phyloP scores from a whole-genome alignment of 1,140 invertebrate genomes.

The Dinothrombium tinctorium region DNA sequence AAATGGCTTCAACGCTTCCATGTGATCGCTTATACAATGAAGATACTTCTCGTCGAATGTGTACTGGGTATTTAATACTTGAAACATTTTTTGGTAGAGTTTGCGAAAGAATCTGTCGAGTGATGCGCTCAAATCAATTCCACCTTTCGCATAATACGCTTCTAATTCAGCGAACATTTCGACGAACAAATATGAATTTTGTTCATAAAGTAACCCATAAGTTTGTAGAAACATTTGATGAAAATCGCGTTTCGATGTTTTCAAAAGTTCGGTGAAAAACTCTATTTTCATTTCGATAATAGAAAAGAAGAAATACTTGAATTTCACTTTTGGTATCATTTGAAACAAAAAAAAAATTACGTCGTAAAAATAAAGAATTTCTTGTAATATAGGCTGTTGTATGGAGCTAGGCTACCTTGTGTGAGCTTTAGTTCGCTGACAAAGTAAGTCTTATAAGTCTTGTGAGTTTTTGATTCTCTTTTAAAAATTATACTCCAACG shows the following conservation, averaged over 20 bases:
- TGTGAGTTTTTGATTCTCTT: too few relatives aligned
- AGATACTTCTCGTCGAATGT: constrained; percentile 58
- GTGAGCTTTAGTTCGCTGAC: too few relatives aligned
- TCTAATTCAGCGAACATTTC: constrained; percentile 73
- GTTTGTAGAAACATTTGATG: constrained; percentile 83
- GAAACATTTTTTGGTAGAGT: constrained; percentile 85
- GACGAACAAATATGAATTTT: constrained; percentile 73
- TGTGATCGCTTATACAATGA: constrained; percentile 61
- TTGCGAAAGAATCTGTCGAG: constrained; percentile 81
- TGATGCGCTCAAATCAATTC: constrained; percentile 50
- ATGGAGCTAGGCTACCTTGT: too few relatives aligned
- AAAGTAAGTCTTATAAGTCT: too few relatives aligned
- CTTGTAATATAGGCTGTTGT: too few relatives aligned
- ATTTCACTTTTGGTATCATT: too few relatives aligned
- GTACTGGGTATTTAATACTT: constrained; percentile 68
- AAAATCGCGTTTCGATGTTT: constrained; percentile 55
- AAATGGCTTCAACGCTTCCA: constrained; percentile 77
- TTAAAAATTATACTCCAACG: too few relatives aligned
- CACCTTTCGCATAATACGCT: constrained; percentile 58
- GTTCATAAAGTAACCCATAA: constrained; percentile 81
- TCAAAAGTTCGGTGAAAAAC: constrained; percentile 59
- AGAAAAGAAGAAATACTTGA: too few relatives aligned
- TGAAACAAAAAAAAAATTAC: too few relatives aligned
- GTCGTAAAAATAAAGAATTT: too few relatives aligned
- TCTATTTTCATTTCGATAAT: too few relatives aligned